A percentile compares a stretch with the other conserved stretches of the same genome.
These are phyloP conservation scores for Adela reaumurella DNA, from an alignment of 2,888 invertebrate species.

Conservation along the genomic window DNA sequence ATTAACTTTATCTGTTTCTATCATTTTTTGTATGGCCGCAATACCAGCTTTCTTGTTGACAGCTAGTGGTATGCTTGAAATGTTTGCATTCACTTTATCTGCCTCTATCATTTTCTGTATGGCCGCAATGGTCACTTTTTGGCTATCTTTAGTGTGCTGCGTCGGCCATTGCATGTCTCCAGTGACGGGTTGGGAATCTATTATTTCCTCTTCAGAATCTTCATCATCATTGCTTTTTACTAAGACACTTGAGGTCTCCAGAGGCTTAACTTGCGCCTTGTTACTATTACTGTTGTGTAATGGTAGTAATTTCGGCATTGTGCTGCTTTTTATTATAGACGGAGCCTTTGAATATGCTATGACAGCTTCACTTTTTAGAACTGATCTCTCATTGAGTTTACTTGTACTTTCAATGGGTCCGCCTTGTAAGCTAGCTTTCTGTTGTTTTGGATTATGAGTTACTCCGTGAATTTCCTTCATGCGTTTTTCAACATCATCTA, in stretches of 20 bases:
- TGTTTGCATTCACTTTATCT: not conserved
- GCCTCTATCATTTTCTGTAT: not conserved
- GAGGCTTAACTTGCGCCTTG: constrained; percentile 17
- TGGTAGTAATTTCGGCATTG: constrained; percentile 25
- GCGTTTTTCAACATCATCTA: constrained; percentile 44
- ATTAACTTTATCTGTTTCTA: not conserved
- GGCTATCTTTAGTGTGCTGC: not conserved
- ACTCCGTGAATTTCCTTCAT: constrained; percentile 49
- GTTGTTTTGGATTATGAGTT: too few species aligned
- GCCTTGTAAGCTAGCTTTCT: too few species aligned
- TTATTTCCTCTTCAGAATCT: constrained; percentile 12
- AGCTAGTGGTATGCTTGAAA: too few species aligned
- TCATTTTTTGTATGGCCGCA: not conserved
- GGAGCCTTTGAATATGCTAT: constrained; percentile 8
- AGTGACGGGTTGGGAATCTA: constrained; percentile 27
- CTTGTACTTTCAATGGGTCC: constrained; percentile 23
- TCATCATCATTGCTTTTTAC: constrained; percentile 17
- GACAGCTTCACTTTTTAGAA: constrained; percentile 19
- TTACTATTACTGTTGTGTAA: constrained; percentile 16
- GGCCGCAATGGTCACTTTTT: not conserved
- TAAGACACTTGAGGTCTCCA: too few species aligned
- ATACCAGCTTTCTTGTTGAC: not conserved
- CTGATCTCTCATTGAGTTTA: constrained; percentile 19
- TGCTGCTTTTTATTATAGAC: constrained; percentile 16
- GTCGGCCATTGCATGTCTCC: constrained; percentile 1